Base-by-base conservation (phyloP, 2,888 invertebrate genomes). In the Perithous albicinctus region DNA sequence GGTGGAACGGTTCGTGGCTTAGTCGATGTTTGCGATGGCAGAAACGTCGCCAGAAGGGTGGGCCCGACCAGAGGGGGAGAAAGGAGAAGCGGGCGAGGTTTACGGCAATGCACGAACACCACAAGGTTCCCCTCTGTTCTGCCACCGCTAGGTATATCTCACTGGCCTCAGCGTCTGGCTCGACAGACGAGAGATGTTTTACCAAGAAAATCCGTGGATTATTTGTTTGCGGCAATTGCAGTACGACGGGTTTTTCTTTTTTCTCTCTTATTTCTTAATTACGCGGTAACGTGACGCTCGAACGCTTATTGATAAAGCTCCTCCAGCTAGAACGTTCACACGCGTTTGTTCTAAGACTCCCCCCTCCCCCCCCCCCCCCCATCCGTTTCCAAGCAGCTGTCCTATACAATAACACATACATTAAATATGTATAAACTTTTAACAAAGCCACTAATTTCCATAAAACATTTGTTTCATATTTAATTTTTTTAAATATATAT, bases 91-190 rank as follows among this genome's bases (percentile, higher is more conserved):
- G 46, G 59, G 26, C 48, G 61, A 56, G 51, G 64, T 75, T 66
- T 64, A 35, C 64, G 41, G 69, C 78, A 80, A 82, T 77, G 61
- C 80, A 79, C 78, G 66, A 83, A 83, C 80, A 67, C 56, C 77
- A 64, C 77, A 64, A 77, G 77, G 73, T 69, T 66, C 69, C 72
- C 64, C 77, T 76, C 79, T 23, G 35, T 48, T 61, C 38, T 48
- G 12, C 5, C 26, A 12, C 12, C 7, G 6, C 26, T 26, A 15
- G 1, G 26, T 6, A 15, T 5, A 7, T 29, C 26, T 54, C 0
- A 1, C 1, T 2, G 7, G 0, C 15, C 12, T 56, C 29, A 5
- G n/a, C n/a, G 26, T 56, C 54, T 56, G 15, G 15, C 10, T 12
- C 29, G 1, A 5, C n/a, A 26, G 26, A 56, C 29, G 29, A n/a